Percentiles rank a stretch among this genome's conserved stretches.
Evolutionary conservation across 2,888 invertebrate genomes (phyloP).

Genomic region (Laspeyria flexula): DNA sequence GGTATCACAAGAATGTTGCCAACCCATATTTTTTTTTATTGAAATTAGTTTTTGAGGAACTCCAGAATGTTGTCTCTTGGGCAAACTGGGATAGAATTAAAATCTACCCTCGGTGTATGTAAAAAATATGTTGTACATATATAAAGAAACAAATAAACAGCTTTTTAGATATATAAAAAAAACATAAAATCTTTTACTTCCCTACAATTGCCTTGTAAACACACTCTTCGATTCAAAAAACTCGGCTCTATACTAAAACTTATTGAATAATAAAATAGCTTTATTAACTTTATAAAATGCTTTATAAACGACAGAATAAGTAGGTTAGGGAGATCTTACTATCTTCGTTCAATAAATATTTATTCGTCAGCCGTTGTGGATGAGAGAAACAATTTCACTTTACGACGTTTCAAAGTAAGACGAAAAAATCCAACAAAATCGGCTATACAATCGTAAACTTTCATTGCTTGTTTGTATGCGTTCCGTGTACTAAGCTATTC

Average conservation of each 20-base stretch:
- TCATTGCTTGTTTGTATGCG: constrained; percentile 37
- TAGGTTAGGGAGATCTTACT: constrained; percentile 25
- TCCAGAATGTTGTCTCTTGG: no score
- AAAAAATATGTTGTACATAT: no score
- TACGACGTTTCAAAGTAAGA: constrained; percentile 27
- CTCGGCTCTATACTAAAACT: constrained; percentile 13
- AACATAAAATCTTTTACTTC: neutral
- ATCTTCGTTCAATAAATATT: constrained; percentile 40
- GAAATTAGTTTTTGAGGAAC: no score
- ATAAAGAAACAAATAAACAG: no score
- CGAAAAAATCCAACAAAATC: constrained; percentile 26
- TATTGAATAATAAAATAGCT: constrained; percentile 31
- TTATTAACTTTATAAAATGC: constrained; percentile 35
- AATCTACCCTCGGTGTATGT: no score
- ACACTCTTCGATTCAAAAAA: neutral
- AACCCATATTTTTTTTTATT: no score
- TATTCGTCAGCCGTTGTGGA: constrained; percentile 21
- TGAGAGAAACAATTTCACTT: constrained; percentile 39
- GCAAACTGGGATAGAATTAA: no score
- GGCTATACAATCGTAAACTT: constrained; percentile 35
- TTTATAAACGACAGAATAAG: constrained; percentile 32
- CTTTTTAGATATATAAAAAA: constrained; percentile 3
- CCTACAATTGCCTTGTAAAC: neutral
- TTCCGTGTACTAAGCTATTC: constrained; percentile 13
- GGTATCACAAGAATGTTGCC: no score